phyloP scores from a whole-genome alignment of 2,797 vertebrate genomes.

The Podarcis lilfordi region DNA sequence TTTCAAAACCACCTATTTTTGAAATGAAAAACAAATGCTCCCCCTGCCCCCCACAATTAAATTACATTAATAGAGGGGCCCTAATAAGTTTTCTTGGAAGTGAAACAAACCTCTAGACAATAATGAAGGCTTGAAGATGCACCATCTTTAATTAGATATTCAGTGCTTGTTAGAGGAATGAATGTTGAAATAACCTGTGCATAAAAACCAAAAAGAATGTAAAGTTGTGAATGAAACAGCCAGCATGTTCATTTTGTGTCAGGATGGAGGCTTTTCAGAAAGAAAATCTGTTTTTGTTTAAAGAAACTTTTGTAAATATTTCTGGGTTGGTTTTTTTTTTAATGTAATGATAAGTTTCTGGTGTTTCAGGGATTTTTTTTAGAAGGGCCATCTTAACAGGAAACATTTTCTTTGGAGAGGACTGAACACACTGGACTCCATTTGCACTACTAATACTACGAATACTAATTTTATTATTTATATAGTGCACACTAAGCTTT shows the following conservation, averaged over 20 bases:
- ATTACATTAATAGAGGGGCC: conserved; percentile 77
- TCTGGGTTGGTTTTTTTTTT: no score
- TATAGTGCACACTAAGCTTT: no score
- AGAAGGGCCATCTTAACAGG: not conserved
- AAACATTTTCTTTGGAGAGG: no score
- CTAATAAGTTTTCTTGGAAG: conserved; percentile 70
- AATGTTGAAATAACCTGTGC: conserved; percentile 72
- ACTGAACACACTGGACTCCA: no score
- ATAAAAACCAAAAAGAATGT: conserved; percentile 66
- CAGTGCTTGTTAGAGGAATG: conserved; percentile 65
- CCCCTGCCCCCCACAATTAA: conserved; percentile 64
- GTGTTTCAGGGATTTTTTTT: no score
- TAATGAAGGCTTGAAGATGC: conserved; percentile 77
- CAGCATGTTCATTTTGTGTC: conserved; percentile 8
- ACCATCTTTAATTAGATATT: conserved; percentile 66
- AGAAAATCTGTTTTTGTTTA: not conserved
- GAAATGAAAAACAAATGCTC: conserved; percentile 80
- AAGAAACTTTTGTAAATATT: not conserved
- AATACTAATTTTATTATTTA: no score
- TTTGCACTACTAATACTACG: no score
- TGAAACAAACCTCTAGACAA: conserved; percentile 74
- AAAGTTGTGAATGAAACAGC: conserved; percentile 57
- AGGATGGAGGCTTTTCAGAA: not conserved
- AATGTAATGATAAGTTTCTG: no score
- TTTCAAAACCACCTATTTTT: conserved; percentile 76